Percentiles rank a stretch among this genome's conserved stretches.
Evolutionary conservation across 2,113 vertebrate genomes (phyloP).

Genomic region (Protomyctophum bolini): DNA sequence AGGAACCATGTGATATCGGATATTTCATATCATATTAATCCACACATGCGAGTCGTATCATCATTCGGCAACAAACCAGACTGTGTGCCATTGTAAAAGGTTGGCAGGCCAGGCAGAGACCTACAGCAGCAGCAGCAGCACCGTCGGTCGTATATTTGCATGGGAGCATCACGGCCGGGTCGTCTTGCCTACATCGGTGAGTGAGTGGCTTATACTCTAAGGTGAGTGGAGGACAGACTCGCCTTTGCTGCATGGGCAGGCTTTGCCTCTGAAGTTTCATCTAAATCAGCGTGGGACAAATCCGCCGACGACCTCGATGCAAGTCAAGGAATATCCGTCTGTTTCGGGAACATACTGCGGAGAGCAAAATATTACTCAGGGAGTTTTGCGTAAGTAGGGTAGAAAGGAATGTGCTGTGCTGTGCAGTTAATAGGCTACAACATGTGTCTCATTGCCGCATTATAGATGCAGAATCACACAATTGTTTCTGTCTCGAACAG

Average conservation of each 20-base stretch:
- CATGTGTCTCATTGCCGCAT: slow-evolving; percentile 47
- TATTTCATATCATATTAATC: slow-evolving; percentile 11
- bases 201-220: too few relatives aligned
- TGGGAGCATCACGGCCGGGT: too few relatives aligned
- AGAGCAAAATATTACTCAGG: slow-evolving; percentile 13
- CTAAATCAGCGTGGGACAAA: slow-evolving; percentile 7
- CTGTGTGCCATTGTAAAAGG: background rate
- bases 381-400: slow-evolving; percentile 54
- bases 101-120: background rate
- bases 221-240: slow-evolving; percentile 8
- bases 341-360: background rate
- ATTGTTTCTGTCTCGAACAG: background rate
- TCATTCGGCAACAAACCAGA: background rate
- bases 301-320: background rate
- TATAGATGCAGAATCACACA: slow-evolving; percentile 18
- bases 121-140: too few relatives aligned
- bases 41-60: background rate
- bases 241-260: slow-evolving; percentile 33
- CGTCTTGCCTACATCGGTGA: slow-evolving; percentile 3
- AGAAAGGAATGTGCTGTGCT: background rate
- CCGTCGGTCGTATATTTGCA: background rate
- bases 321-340: background rate
- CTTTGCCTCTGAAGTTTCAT: slow-evolving; percentile 35
- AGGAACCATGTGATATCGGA: background rate
- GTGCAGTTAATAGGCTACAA: too few relatives aligned